Base-by-base conservation (phyloP, 1,140 invertebrate species). In the Ericerus pela region DNA sequence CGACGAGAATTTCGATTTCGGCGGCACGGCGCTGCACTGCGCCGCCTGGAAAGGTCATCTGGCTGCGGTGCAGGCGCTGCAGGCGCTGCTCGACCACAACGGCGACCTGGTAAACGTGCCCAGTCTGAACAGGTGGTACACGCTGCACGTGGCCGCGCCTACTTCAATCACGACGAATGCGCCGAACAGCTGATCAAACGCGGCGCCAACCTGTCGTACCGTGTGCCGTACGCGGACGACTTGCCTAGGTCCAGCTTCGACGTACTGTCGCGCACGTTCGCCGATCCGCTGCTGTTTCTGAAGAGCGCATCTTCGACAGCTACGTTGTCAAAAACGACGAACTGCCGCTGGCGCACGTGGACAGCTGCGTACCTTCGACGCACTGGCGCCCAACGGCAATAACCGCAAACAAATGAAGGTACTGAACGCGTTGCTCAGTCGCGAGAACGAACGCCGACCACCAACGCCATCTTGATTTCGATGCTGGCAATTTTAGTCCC, bases 61-160 rank as follows among this genome's bases (percentile, higher is more conserved):
- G 5, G 53, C 53, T n/a, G 58, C 60, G 1, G 58, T 62, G 1
- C n/a, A n/a, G n/a, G n/a, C n/a, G n/a, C n/a, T n/a, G n/a, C 22
- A 55, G 5, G 11, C 16, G 24, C 33, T 64, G 3, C 10, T 64
- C 2, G 28, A 51, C 2, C 53, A 56, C 18, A 59, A 62, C 36
- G 47, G 26, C n/a, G 55, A 30, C 6, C 52, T 54, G 1, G 58
- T 78, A 30, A 67, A 72, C 55, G 65, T 68, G 59, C 66, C 69
- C 24, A 75, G 80, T 61, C 65, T 62, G 31, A 62, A 72, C 61
- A 75, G 75, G 53, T 73, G 75, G 65, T 76, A 76, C 33, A 76
- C 80, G 27, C 66, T 83, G 52, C 77, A 81, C 61, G 67, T 77
- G 22, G 79, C 80, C 2, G 74, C 75, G 54, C n/a, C n/a, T 70